These are phyloP conservation scores for Trachymyrmex cornetzi DNA, from an alignment of 1,140 invertebrate genomes.

Conservation along the genomic window DNA sequence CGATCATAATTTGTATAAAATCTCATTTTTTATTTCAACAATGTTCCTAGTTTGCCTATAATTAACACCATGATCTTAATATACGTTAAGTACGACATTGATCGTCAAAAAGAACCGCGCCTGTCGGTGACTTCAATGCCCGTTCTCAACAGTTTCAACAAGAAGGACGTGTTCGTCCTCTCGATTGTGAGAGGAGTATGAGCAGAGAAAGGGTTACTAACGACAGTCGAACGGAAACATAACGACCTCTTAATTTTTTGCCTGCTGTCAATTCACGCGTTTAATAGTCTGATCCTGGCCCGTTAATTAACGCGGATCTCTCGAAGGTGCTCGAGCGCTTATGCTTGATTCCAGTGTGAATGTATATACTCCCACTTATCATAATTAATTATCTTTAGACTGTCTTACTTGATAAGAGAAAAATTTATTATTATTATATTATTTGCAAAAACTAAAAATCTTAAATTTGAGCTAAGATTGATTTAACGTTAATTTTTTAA, in stretches of 20 bases:
- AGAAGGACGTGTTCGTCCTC: neutral
- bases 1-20: neutral
- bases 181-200: neutral
- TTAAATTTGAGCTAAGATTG: neutral
- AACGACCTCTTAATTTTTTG: slow-evolving; percentile 44
- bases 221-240: slow-evolving; percentile 25
- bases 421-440: neutral
- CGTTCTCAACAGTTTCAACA: neutral
- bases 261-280: slow-evolving; percentile 18
- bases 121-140: slow-evolving; percentile 51
- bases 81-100: neutral
- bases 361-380: neutral
- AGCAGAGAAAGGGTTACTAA: neutral
- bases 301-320: slow-evolving; percentile 36
- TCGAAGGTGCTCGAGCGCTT: neutral
- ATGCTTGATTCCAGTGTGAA: neutral
- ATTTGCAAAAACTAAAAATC: neutral
- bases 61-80: slow-evolving; percentile 11
- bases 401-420: slow-evolving; percentile 10
- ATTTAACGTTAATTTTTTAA: neutral
- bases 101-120: neutral
- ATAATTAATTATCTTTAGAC: slow-evolving; percentile 5
- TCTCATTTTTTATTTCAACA: neutral
- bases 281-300: neutral
- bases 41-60: neutral